Percentiles rank a stretch among this genome's conserved stretches.
These are phyloP conservation scores for Platyrinchus mystaceus DNA, from an alignment of 2,797 vertebrate species.

Conservation along the genomic window DNA sequence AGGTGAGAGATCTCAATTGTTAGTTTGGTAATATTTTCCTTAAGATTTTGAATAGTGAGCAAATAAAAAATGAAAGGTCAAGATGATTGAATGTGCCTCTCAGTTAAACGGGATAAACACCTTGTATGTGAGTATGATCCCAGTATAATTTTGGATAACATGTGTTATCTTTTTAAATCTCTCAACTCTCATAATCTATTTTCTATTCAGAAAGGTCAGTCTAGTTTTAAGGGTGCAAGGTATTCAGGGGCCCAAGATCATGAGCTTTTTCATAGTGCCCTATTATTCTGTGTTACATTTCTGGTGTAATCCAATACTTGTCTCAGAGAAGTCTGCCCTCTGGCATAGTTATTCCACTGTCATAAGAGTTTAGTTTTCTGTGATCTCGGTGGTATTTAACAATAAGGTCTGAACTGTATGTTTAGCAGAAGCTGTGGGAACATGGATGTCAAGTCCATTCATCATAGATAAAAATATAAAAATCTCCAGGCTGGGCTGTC, in stretches of 20 bases:
- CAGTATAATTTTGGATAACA: background rate
- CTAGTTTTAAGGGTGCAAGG: background rate
- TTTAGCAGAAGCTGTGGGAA: slow-evolving; percentile 74
- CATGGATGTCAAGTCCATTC: slow-evolving; percentile 81
- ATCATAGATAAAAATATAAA: slow-evolving; percentile 74
- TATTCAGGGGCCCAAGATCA: background rate
- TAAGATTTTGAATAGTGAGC: background rate
- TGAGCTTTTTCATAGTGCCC: slow-evolving; percentile 5
- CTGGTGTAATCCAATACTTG: slow-evolving; percentile 34
- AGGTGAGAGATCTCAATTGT: background rate
- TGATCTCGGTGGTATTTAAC: slow-evolving; percentile 80
- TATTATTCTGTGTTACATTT: slow-evolving; percentile 14
- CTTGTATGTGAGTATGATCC: background rate
- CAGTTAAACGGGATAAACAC: background rate
- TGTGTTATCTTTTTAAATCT: background rate
- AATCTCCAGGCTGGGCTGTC: slow-evolving; percentile 70
- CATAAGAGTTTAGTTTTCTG: slow-evolving; percentile 73
- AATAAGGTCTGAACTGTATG: slow-evolving; percentile 68
- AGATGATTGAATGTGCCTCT: background rate
- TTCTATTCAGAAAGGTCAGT: slow-evolving; percentile 11
- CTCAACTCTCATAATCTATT: background rate
- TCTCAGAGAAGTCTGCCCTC: slow-evolving; percentile 69
- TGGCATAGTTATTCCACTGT: slow-evolving; percentile 67
- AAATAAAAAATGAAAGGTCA: slow-evolving; percentile 25
- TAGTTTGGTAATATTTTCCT: background rate